Conservation (phyloP, 1,140 invertebrate species). For the Hylaeus volcanicus region DNA sequence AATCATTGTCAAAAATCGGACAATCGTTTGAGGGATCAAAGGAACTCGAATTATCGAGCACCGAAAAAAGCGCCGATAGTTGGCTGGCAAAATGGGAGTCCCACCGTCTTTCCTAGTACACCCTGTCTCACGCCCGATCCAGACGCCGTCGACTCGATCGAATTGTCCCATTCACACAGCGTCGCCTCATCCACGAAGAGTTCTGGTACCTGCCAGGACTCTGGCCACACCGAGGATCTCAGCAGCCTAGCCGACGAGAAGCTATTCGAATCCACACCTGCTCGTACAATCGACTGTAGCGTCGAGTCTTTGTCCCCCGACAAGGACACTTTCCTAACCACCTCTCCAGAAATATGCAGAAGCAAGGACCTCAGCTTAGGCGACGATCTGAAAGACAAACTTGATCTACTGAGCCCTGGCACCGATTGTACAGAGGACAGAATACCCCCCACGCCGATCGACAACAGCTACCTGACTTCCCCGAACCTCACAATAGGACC, state of each 20-base stretch:
- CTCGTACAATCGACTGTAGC: conserved; percentile 65
- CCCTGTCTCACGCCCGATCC: conserved; percentile 59
- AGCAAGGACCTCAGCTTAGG: conserved; percentile 66
- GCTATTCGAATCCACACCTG: conserved; percentile 55
- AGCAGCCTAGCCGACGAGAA: conserved; percentile 70
- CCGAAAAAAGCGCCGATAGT: conserved; percentile 71
- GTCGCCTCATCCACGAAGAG: conserved; percentile 57
- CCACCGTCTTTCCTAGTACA: conserved; percentile 63
- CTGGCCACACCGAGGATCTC: conserved; percentile 67
- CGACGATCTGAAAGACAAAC: conserved; percentile 49
- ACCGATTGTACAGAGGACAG: conserved; percentile 56
- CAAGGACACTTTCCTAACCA: conserved; percentile 80
- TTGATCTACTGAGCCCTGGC: conserved; percentile 52
- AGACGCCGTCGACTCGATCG: not conserved
- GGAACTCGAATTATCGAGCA: conserved; percentile 8
- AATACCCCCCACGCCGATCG: conserved; percentile 18
- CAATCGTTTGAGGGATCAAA: conserved; percentile 6
- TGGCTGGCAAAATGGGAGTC: conserved; percentile 72
- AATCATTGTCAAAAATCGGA: conserved; percentile 50
- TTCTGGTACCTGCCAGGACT: conserved; percentile 67
- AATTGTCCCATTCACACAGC: conserved; percentile 18
- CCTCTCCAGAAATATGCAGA: conserved; percentile 67
- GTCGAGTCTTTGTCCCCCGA: conserved; percentile 75
- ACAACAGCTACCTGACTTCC: conserved; percentile 26
- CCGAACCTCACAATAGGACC: conserved; percentile 51